Base-by-base conservation (phyloP, 2,113 vertebrate genomes). In the Macroglossus sobrinus region DNA sequence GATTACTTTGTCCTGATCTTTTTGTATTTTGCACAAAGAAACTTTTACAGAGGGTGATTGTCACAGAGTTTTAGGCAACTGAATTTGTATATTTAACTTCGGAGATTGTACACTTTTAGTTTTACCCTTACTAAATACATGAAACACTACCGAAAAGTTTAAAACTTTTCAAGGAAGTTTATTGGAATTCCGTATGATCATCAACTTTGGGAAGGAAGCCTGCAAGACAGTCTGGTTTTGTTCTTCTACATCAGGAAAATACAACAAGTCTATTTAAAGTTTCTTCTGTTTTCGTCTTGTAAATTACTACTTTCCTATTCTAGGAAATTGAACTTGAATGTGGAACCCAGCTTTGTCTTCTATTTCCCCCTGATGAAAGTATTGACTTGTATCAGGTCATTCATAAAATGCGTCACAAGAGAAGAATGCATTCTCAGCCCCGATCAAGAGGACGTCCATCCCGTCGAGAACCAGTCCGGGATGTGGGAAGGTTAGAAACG, bases 401-500 rank as follows among this genome's bases (percentile, higher is more conserved):
- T 98, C 99, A 99, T 97, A 99, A 99, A 98, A 99, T 99, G 98
- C 99, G 99, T 97, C 99, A 99, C 98, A 99, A 99, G 99, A 99
- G 99, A 99, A 99, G 99, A 99, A 99, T 99, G 97, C 99, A 99
- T 82, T 99, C 99, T 94, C 99, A 99, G 93, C 99, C 99, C 79
- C 99, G 99, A 95, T 99, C 99, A 94, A 99, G 99, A 99, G 99
- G 99, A 98, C 99, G 99, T 76, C 99, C 99, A 81, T 98, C 99
- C 75, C 99, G 99, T 97, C 98, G 99, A 98, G 99, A 99, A 98
- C 99, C 99, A 59, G 99, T 98, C 98, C 99, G 99, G 97, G 99
- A 99, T 97, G 99, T 99, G 99, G 99, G 99, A 99, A 99, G 99
- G 99, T 99, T 99, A 99, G 99, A 99, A 99, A 99, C 98, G 98